A percentile compares a stretch with the other conserved stretches of the same genome.
These are phyloP conservation scores for Aeoliscus strigatus DNA, from an alignment of 2,797 vertebrate genomes.

Conservation along the genomic window DNA sequence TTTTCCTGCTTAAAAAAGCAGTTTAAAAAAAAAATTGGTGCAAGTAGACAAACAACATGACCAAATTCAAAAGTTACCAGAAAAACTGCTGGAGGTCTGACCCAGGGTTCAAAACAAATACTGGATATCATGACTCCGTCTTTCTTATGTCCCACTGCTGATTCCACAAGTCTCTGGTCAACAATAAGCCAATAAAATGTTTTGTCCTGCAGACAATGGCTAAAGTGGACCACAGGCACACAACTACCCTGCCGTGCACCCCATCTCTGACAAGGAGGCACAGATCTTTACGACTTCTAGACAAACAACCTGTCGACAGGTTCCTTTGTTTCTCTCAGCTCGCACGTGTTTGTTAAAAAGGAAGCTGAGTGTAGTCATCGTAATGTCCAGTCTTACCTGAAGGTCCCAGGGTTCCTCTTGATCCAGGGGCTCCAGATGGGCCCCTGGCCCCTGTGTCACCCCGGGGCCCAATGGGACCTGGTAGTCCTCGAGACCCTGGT, in stretches of 20 bases:
- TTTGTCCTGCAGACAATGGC: constrained; percentile 20
- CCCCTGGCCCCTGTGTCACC: constrained; percentile 78
- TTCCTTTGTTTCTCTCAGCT: constrained; percentile 17
- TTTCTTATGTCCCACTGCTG: constrained; percentile 16
- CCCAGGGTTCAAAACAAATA: constrained; percentile 34
- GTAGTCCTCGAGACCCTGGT: constrained; percentile 67
- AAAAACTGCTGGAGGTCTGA: constrained; percentile 5
- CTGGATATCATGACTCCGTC: constrained; percentile 19
- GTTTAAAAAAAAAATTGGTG: constrained; percentile 34
- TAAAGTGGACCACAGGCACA: constrained; percentile 14
- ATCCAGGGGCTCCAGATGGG: constrained; percentile 74
- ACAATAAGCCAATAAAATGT: constrained; percentile 13
- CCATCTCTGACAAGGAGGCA: constrained; percentile 3
- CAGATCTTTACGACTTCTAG: constrained; percentile 14
- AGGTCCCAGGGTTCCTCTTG: constrained; percentile 76
- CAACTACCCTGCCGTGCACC: constrained; percentile 1
- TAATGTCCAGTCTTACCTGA: constrained; percentile 73
- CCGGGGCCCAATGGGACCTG: constrained; percentile 76
- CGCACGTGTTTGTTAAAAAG: constrained; percentile 5
- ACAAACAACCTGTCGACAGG: no score
- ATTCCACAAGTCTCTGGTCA: constrained; percentile 35
- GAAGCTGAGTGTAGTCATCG: neutral
- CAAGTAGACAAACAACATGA: constrained; percentile 39
- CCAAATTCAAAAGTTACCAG: constrained; percentile 41
- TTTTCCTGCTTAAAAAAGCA: constrained; percentile 23